phyloP scores from a whole-genome alignment of 1,140 invertebrate genomes.

The Scaptomyza hsui region DNA sequence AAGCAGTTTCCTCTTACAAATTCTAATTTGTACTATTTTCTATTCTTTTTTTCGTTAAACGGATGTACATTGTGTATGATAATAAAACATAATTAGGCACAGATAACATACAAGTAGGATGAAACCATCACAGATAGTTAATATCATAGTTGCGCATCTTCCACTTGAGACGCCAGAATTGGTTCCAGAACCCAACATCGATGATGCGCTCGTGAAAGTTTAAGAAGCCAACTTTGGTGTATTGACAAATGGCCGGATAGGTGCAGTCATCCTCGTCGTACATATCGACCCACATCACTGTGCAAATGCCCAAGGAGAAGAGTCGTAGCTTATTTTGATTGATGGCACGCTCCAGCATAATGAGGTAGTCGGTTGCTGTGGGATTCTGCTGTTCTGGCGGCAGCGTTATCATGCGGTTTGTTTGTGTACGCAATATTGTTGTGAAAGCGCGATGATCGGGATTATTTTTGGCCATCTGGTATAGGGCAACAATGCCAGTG shows the following conservation, averaged over 20 bases:
- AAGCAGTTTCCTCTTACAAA: slow-evolving; percentile 17
- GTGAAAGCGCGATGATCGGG: slow-evolving; percentile 62
- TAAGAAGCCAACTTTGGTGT: slow-evolving; percentile 87
- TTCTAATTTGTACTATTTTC: slow-evolving; percentile 44
- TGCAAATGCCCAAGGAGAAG: slow-evolving; percentile 88
- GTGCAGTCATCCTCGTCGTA: slow-evolving; percentile 87
- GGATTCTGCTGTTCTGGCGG: slow-evolving; percentile 88
- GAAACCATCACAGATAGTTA: slow-evolving; percentile 85
- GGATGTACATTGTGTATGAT: slow-evolving; percentile 84
- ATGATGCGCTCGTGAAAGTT: slow-evolving; percentile 88
- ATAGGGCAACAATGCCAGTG: slow-evolving; percentile 33
- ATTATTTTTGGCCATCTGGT: slow-evolving; percentile 53
- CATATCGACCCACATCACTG: slow-evolving; percentile 90
- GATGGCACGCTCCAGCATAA: slow-evolving; percentile 86
- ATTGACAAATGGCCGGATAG: slow-evolving; percentile 90
- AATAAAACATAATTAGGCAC: slow-evolving; percentile 61
- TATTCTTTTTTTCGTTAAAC: slow-evolving; percentile 15
- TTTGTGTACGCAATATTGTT: slow-evolving; percentile 54
- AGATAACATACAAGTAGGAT: slow-evolving; percentile 27
- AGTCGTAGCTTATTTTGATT: slow-evolving; percentile 88
- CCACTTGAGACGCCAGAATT: slow-evolving; percentile 89
- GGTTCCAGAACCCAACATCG: slow-evolving; percentile 91
- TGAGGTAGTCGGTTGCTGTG: slow-evolving; percentile 87
- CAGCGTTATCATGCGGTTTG: slow-evolving; percentile 88
- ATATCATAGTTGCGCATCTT: slow-evolving; percentile 92